Conservation (phyloP, 1,140 invertebrate species). For the Heliconius hewitsoni region DNA sequence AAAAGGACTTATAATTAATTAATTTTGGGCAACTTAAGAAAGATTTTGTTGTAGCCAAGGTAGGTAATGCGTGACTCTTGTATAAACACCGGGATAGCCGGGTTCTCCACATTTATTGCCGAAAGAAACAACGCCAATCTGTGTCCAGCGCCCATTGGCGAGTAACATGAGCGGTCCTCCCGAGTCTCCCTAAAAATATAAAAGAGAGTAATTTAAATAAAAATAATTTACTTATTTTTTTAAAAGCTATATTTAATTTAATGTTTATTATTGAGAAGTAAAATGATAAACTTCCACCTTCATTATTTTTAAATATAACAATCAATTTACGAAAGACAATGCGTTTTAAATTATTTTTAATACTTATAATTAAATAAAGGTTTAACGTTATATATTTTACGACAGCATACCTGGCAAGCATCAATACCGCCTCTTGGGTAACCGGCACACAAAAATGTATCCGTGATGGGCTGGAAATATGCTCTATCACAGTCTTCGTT, state of each 20-base stretch:
- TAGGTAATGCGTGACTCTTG: conserved; percentile 71
- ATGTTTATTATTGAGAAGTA: too few relatives aligned
- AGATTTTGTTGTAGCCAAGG: conserved; percentile 68
- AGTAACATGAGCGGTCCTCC: conserved; percentile 93
- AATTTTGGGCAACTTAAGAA: conserved; percentile 32
- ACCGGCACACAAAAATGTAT: conserved; percentile 95
- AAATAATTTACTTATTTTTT: neutral
- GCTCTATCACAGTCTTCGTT: conserved; percentile 94
- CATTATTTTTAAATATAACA: too few relatives aligned
- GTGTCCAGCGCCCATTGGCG: conserved; percentile 88
- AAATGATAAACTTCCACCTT: too few relatives aligned
- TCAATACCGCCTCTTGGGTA: conserved; percentile 94
- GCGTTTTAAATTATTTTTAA: too few relatives aligned
- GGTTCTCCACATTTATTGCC: conserved; percentile 95
- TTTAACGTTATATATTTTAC: too few relatives aligned
- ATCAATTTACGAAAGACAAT: too few relatives aligned
- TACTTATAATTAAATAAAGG: too few relatives aligned
- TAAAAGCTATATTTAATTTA: too few relatives aligned
- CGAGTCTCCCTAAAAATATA: conserved; percentile 83
- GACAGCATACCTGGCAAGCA: conserved; percentile 89
- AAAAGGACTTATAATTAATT: neutral
- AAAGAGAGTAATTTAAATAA: neutral
- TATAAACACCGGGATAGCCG: conserved; percentile 92
- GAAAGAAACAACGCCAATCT: conserved; percentile 95
- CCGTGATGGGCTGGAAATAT: conserved; percentile 95